Percentiles rank a stretch among this genome's conserved stretches.
phyloP scores from a whole-genome alignment of 2,113 vertebrate genomes.

The Ailurus styani region DNA sequence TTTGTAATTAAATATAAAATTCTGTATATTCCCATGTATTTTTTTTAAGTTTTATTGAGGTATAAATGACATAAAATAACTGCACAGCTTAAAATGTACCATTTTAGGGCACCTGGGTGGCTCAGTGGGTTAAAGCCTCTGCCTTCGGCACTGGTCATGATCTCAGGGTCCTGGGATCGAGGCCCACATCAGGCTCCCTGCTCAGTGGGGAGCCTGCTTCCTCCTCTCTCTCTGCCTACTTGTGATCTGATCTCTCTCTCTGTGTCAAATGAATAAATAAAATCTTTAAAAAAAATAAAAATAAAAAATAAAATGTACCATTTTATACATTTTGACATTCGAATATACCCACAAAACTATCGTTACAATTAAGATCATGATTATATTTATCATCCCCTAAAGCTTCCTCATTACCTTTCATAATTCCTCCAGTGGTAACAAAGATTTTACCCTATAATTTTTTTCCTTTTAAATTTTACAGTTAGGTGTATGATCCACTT shows the following conservation, averaged over 20 bases:
- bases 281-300: no score
- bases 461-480: neutral
- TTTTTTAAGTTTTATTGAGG: neutral
- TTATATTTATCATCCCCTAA: neutral
- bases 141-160: no score
- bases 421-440: neutral
- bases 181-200: no score
- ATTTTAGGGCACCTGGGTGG: no score
- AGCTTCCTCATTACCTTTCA: neutral
- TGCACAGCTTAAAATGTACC: neutral
- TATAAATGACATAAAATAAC: neutral
- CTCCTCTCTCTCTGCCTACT: no score
- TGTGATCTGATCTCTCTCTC: no score
- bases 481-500: neutral
- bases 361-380: neutral
- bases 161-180: no score
- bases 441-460: neutral
- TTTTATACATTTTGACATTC: neutral
- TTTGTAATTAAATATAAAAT: conserved; percentile 5
- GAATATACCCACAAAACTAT: neutral
- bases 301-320: neutral
- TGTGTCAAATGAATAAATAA: no score
- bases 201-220: no score
- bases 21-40: neutral
- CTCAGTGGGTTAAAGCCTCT: no score